Evolutionary conservation across 1,140 invertebrate species (phyloP).

Genomic region (Platyscapa corneri): DNA sequence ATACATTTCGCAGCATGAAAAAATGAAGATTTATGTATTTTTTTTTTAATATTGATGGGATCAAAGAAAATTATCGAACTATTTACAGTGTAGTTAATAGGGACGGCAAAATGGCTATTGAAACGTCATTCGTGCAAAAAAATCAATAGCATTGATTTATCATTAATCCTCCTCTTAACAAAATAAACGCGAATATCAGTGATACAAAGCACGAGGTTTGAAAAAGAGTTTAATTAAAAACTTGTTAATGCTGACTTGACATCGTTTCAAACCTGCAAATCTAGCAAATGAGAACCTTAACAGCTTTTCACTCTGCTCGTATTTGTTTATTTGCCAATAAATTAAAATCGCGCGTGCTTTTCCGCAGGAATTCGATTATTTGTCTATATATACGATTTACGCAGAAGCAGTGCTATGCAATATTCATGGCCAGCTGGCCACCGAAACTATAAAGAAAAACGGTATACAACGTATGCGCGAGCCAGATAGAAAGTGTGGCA

Average conservation of each 20-base stretch:
- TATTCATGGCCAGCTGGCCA: conserved; percentile 6
- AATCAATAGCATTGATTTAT: conserved; percentile 14
- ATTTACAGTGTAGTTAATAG: background rate
- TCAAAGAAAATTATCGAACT: background rate
- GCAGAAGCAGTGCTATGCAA: background rate
- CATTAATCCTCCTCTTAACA: background rate
- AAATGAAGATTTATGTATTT: background rate
- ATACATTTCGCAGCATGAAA: background rate
- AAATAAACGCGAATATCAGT: background rate
- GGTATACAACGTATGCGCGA: background rate
- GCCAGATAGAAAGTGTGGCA: background rate
- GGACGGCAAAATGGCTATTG: background rate
- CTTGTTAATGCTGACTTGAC: background rate
- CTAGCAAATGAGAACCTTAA: background rate
- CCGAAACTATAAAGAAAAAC: conserved; percentile 7
- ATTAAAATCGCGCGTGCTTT: background rate
- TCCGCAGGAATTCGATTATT: background rate
- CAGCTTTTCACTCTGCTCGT: background rate
- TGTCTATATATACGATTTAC: background rate
- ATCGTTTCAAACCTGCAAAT: background rate
- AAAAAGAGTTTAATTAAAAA: background rate
- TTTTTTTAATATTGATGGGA: background rate
- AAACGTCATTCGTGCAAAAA: conserved; percentile 1
- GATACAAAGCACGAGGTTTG: background rate
- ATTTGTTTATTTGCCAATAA: background rate